These are phyloP conservation scores for Triplophysa dalaica DNA, from an alignment of 2,113 vertebrate genomes.

Conservation along the genomic window DNA sequence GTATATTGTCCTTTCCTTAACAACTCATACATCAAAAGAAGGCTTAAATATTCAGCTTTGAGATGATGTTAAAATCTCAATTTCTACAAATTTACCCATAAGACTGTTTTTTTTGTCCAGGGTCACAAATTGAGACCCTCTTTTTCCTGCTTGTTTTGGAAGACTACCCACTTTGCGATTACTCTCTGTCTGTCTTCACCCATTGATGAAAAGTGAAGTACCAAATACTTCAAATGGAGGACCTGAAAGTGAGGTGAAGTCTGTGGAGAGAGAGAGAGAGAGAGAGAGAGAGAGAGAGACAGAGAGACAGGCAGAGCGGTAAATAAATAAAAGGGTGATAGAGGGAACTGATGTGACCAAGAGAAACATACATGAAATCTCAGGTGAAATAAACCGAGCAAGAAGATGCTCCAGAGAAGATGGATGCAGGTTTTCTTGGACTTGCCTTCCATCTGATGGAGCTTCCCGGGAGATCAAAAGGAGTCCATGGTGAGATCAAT, in stretches of 20 bases:
- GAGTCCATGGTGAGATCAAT: conserved; percentile 26
- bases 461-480: conserved; percentile 39
- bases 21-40: no score
- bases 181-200: not conserved
- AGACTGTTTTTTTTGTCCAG: no score
- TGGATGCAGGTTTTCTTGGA: not conserved
- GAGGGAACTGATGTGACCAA: not conserved
- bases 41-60: no score
- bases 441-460: not conserved
- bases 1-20: no score
- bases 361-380: not conserved
- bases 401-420: not conserved
- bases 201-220: not conserved
- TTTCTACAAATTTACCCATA: no score
- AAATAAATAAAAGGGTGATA: not conserved
- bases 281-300: not conserved
- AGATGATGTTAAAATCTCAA: no score
- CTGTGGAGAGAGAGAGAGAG: not conserved
- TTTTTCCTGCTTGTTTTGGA: not conserved
- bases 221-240: conserved; percentile 1
- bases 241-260: not conserved
- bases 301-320: not conserved
- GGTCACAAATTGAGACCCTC: not conserved
- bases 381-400: not conserved
- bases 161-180: not conserved